Percentiles rank a stretch among this genome's conserved stretches.
Evolutionary conservation across 2,797 vertebrate species (phyloP).

Genomic region (Furcifer pardalis): DNA sequence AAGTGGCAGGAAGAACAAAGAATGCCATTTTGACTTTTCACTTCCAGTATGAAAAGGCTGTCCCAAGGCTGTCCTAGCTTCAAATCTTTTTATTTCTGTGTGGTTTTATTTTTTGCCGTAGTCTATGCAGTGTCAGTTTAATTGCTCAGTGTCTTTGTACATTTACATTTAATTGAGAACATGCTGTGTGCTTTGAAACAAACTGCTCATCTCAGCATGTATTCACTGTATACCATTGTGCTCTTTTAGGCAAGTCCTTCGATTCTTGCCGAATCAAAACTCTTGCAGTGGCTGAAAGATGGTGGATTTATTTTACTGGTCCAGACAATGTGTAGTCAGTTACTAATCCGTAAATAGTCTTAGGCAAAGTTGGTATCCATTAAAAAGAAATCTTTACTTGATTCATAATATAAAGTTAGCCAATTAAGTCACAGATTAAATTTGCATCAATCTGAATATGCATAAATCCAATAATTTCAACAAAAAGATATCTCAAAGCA

Average conservation of each 20-base stretch:
- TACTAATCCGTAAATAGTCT: accelerated
- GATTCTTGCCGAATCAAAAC: accelerated
- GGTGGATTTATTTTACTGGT: not conserved
- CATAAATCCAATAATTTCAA: not conserved
- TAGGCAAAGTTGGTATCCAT: not conserved
- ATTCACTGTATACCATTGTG: not conserved
- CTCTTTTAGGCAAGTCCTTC: not conserved
- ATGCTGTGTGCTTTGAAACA: slow-evolving; percentile 13
- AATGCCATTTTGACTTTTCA: not conserved
- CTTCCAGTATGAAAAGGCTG: not conserved
- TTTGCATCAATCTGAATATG: not conserved
- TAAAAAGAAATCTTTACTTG: not conserved
- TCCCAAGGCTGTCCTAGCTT: not conserved
- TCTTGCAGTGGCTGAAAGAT: not conserved
- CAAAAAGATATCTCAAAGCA: not conserved
- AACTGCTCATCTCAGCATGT: not conserved
- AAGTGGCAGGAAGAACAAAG: not conserved
- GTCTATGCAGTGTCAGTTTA: slow-evolving; percentile 25
- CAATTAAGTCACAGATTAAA: slow-evolving; percentile 2
- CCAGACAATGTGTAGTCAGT: accelerated
- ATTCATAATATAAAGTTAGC: not conserved
- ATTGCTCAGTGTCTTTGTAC: slow-evolving; percentile 13
- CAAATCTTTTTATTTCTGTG: not conserved
- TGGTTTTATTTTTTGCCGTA: slow-evolving; percentile 16
- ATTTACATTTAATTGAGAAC: slow-evolving; percentile 17